These are phyloP conservation scores for Aphodius granarius DNA, from an alignment of 2,888 invertebrate genomes.

Conservation along the genomic window DNA sequence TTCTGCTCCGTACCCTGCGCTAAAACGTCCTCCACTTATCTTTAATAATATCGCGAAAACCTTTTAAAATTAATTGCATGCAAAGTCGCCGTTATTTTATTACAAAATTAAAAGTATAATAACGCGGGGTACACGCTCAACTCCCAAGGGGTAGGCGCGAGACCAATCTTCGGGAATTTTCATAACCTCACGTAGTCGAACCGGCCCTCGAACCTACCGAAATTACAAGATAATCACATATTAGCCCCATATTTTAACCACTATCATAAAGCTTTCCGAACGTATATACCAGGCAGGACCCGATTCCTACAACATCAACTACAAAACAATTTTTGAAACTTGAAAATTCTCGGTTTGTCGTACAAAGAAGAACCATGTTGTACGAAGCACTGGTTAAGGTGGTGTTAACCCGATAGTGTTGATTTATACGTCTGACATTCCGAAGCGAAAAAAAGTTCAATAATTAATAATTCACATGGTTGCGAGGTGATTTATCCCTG, in stretches of 20 bases:
- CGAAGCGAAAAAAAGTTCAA: conserved; percentile 4
- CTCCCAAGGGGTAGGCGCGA: not conserved
- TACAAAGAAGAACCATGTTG: not conserved
- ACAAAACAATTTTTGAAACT: no score
- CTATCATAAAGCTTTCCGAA: conserved; percentile 35
- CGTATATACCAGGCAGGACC: not conserved
- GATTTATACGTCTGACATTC: conserved; percentile 4
- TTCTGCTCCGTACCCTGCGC: not conserved
- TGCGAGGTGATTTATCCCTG: not conserved
- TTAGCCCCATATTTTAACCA: conserved; percentile 45
- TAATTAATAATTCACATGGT: conserved; percentile 12
- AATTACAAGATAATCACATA: conserved; percentile 50
- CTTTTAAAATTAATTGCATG: conserved; percentile 54
- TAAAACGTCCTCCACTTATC: conserved; percentile 46
- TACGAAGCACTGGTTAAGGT: conserved; percentile 1
- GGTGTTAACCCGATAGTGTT: conserved; percentile 6
- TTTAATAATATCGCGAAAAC: conserved; percentile 54
- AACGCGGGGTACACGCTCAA: not conserved
- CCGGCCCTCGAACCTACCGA: conserved; percentile 14
- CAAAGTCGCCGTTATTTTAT: conserved; percentile 50
- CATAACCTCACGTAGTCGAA: conserved; percentile 35
- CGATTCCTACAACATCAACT: not conserved
- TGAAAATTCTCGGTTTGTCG: no score
- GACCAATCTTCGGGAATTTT: conserved; percentile 35
- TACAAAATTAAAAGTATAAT: conserved; percentile 47